Evolutionary conservation across 2,888 invertebrate species (phyloP).

Genomic region (Dysmachus trigonus): DNA sequence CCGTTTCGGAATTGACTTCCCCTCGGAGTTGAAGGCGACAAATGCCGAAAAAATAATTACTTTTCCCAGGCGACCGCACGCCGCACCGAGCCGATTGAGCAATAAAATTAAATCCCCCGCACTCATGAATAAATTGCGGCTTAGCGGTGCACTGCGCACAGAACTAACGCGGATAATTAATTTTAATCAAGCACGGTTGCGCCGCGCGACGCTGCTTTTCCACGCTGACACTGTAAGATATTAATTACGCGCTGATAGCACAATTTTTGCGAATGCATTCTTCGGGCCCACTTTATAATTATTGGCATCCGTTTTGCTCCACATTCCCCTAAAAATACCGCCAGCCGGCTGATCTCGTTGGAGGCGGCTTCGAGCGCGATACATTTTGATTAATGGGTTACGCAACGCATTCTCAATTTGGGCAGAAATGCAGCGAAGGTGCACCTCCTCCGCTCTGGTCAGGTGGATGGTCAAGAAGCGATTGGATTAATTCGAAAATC

Average conservation of each 20-base stretch:
- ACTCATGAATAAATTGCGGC: slow-evolving; percentile 33
- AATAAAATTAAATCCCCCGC: slow-evolving; percentile 30
- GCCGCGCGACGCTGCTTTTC: slow-evolving; percentile 7
- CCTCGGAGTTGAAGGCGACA: background rate
- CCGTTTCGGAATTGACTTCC: background rate
- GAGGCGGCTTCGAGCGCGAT: background rate
- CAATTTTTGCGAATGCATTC: slow-evolving; percentile 30
- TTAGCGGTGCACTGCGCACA: background rate
- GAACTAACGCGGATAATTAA: slow-evolving; percentile 12
- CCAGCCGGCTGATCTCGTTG: background rate
- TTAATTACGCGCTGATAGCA: slow-evolving; percentile 37
- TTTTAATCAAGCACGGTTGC: slow-evolving; percentile 15
- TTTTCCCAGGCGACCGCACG: background rate
- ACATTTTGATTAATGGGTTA: background rate
- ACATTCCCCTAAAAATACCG: background rate
- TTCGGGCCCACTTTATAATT: background rate
- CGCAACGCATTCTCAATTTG: background rate
- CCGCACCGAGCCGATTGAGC: background rate
- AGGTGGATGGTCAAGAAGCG: background rate
- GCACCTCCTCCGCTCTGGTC: background rate
- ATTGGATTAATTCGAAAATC: background rate
- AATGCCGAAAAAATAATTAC: background rate
- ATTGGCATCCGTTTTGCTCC: background rate
- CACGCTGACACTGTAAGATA: background rate
- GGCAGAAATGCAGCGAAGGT: background rate